A percentile compares a stretch with the other conserved stretches of the same genome.
These are phyloP conservation scores for Papilio aristodemus DNA, from an alignment of 1,140 invertebrate species.

Conservation along the genomic window DNA sequence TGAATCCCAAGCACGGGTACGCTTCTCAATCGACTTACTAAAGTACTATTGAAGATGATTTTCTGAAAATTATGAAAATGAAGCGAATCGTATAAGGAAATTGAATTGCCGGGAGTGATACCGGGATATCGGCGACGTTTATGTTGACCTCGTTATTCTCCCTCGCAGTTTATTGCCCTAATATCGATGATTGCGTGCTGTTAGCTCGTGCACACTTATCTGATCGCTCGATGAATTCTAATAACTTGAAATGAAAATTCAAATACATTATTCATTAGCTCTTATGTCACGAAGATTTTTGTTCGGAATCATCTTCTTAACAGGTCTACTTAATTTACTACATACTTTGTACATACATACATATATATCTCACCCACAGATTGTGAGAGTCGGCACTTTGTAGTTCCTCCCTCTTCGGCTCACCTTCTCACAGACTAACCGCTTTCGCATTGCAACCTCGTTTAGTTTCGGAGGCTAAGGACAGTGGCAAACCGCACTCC, in stretches of 20 bases:
- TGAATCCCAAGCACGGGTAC: no score
- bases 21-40: no score
- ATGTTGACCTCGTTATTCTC: conserved; percentile 5
- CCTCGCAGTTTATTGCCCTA: not conserved
- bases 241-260: conserved; percentile 6
- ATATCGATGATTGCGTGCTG: conserved; percentile 21
- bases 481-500: no score
- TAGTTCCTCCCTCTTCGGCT: no score
- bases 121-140: not conserved
- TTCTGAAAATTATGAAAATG: not conserved
- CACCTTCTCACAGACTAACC: no score
- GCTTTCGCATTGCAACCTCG: no score
- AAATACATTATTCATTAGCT: conserved; percentile 12
- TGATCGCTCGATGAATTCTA: conserved; percentile 12
- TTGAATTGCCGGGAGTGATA: not conserved
- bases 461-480: no score
- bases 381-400: no score
- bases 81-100: not conserved
- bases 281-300: not conserved
- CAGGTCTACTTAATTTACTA: no score
- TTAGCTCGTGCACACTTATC: not conserved
- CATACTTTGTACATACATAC: no score
- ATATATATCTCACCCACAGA: no score
- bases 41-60: no score
- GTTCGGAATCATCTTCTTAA: not conserved